Base-by-base conservation (phyloP, 2,888 invertebrate genomes). In the Heliconius ismenius region DNA sequence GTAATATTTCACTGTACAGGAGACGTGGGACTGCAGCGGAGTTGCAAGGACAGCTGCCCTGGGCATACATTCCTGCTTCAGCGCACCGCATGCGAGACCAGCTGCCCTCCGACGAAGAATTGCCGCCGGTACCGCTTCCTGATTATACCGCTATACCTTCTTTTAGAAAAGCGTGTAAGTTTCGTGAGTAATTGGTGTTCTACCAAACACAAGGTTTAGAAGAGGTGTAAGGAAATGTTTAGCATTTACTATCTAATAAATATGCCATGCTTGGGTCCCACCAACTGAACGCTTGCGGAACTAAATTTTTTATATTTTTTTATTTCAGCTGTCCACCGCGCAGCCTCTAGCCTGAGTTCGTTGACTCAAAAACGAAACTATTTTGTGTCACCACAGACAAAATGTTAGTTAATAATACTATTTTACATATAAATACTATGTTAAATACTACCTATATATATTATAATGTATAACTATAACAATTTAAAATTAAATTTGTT, bases 101-200 rank as follows among this genome's bases (percentile, higher is more conserved):
- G 58, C 85, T 92, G 72, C 91, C 95, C 36, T 91, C 95, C 39
- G 94, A 94, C 82, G 94, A 95, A 80, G 95, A 95, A 70, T 88
- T 95, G 79, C 96, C 96, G 11, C 95, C 95, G 4, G 95, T 95
- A 43, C 95, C 95, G 0, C 91, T 95, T 69, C 95, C 96, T 0
- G 95, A 96, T 83, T 95, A 96, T 85, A 92, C 90, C n/a, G 91
- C 91, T 60, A 85, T 94, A 79, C 92, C 92, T 74, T 90, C 93
- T 81, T 82, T 87, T 83, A 87, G 92, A 82, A 88, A 91, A 88
- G 90, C 91, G 60, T 92, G 92, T 93, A 76, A 89, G 91, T 88
- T 65, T 49, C 18, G 39, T 65, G 28, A 21, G 10, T 32, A 39
- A 18, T 63, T 58, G 49, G 26, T n/a, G n/a, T n/a, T 67, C 2